Evolutionary conservation across 2,797 vertebrate genomes (phyloP).

Genomic region (Cheirogaleus major): DNA sequence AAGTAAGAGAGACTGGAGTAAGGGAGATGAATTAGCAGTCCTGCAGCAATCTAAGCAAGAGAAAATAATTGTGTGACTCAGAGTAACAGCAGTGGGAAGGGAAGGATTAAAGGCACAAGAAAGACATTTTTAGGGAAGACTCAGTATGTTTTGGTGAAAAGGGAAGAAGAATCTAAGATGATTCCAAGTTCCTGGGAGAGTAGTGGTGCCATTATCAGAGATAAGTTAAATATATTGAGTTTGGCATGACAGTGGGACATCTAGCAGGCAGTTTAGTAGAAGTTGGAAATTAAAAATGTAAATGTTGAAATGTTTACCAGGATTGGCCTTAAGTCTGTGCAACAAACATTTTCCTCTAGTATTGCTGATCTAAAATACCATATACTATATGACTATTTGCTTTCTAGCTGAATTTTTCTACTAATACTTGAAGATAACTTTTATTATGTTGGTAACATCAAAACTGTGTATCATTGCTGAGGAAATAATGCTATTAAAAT

Average conservation of each 20-base stretch:
- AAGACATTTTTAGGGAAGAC: not conserved
- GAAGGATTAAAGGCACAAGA: not conserved
- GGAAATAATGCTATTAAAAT: conserved; percentile 22
- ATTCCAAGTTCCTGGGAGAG: not conserved
- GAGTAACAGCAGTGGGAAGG: not conserved
- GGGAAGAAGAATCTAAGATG: not conserved
- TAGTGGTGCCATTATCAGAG: not conserved
- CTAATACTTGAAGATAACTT: not conserved
- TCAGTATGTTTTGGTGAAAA: not conserved
- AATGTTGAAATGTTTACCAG: not conserved
- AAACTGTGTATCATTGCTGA: not conserved
- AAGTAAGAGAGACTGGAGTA: not conserved
- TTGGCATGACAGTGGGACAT: not conserved
- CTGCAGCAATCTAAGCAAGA: not conserved
- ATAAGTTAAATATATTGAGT: not conserved
- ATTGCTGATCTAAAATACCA: not conserved
- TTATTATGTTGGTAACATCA: not conserved
- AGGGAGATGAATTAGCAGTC: not conserved
- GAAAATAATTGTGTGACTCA: not conserved
- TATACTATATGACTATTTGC: not conserved
- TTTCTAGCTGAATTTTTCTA: conserved; percentile 23
- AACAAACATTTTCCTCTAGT: not conserved
- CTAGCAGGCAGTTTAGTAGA: not conserved
- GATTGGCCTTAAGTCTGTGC: not conserved
- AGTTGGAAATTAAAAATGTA: not conserved